phyloP scores from a whole-genome alignment of 2,888 invertebrate genomes.

The Trichogramma dendrolimi region DNA sequence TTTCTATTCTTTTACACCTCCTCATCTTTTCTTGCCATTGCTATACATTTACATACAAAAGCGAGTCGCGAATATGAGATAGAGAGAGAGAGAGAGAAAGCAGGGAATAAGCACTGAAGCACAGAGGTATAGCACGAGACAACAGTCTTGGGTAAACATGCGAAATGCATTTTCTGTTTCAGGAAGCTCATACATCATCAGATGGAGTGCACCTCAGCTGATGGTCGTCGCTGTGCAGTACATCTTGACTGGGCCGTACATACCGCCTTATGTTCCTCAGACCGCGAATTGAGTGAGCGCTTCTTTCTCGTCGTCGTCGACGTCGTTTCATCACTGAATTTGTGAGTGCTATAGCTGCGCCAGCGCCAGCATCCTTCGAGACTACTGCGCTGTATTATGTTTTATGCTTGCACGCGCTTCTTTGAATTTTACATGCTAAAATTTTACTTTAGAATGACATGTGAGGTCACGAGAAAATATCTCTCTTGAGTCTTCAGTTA shows the following conservation, averaged over 20 bases:
- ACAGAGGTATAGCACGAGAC: slow-evolving; percentile 8
- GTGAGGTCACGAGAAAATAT: too few relatives aligned
- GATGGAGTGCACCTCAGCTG: slow-evolving; percentile 50
- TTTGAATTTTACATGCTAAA: too few relatives aligned
- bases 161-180: slow-evolving; percentile 44
- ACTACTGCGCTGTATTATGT: too few relatives aligned
- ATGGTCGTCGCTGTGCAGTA: slow-evolving; percentile 50
- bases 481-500: too few relatives aligned
- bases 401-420: too few relatives aligned
- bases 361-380: too few relatives aligned
- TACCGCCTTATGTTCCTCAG: slow-evolving; percentile 49
- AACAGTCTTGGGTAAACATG: slow-evolving; percentile 29
- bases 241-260: slow-evolving; percentile 49
- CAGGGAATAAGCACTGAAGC: not conserved
- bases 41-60: too few relatives aligned
- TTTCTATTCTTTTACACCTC: too few relatives aligned
- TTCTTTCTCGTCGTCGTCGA: not conserved
- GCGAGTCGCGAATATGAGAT: not conserved
- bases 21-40: too few relatives aligned
- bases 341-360: not conserved
- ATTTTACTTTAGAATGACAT: too few relatives aligned
- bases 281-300: slow-evolving; percentile 22
- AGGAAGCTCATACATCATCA: slow-evolving; percentile 50
- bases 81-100: not conserved
- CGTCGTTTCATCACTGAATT: slow-evolving; percentile 1